Conservation (phyloP, 2,113 vertebrate genomes). For the Laterallus jamaicensis region DNA sequence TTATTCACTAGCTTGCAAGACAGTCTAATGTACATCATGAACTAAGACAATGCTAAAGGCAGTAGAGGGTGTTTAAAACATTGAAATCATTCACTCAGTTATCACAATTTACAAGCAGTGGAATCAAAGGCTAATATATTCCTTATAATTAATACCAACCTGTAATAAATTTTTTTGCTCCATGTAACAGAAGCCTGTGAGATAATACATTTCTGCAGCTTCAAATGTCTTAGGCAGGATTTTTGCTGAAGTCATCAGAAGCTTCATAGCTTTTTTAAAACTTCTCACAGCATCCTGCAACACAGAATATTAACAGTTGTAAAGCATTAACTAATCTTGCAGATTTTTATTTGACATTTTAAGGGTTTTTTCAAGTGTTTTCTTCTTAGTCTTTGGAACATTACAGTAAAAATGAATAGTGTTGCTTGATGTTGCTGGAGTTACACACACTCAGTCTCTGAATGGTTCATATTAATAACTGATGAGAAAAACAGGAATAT, state of each 20-base stretch:
- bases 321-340: neutral
- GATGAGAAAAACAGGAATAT: neutral
- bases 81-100: neutral
- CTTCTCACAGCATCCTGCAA: conserved; percentile 75
- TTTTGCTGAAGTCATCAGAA: conserved; percentile 36
- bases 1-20: neutral
- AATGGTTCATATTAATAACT: neutral
- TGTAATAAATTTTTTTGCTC: conserved; percentile 63
- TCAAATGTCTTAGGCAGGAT: neutral
- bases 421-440: neutral
- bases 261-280: conserved; percentile 71
- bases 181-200: conserved; percentile 78
- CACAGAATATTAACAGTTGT: neutral
- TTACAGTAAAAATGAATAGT: neutral
- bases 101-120: neutral
- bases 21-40: neutral
- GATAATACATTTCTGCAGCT: conserved; percentile 73
- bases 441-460: neutral
- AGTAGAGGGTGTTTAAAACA: neutral
- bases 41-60: neutral
- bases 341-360: neutral
- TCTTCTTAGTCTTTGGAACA: neutral
- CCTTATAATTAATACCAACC: conserved; percentile 48
- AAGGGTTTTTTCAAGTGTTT: neutral
- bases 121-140: neutral